Percentiles rank a stretch among this genome's conserved stretches.
These are phyloP conservation scores for Phoxinus phoxinus DNA, from an alignment of 2,113 vertebrate species.

Conservation along the genomic window DNA sequence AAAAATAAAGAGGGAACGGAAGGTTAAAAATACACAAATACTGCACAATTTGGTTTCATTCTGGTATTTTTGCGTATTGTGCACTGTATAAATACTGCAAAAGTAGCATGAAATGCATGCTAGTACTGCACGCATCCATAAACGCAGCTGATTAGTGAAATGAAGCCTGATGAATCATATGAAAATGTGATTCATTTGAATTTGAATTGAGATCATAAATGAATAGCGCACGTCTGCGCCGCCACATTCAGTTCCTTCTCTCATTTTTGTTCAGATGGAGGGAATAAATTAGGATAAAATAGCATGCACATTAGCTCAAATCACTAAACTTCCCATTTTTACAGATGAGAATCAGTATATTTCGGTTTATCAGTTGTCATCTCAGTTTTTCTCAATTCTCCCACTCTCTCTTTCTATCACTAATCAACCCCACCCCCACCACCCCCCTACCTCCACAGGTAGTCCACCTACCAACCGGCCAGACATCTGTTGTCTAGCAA, in stretches of 20 bases:
- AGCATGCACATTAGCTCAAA: slow-evolving; percentile 6
- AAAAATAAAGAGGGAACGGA: not conserved
- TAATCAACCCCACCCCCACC: slow-evolving; percentile 26
- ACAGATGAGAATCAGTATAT: not conserved
- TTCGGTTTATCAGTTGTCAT: not conserved
- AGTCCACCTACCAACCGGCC: slow-evolving; percentile 71
- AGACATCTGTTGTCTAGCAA: slow-evolving; percentile 84
- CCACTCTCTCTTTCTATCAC: slow-evolving; percentile 4
- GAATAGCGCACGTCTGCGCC: slow-evolving; percentile 5
- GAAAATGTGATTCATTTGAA: slow-evolving; percentile 23
- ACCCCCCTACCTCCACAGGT: slow-evolving; percentile 74
- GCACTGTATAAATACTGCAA: not conserved
- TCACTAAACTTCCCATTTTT: not conserved
- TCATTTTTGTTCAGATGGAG: not conserved
- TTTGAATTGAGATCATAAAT: slow-evolving; percentile 23
- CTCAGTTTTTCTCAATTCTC: not conserved
- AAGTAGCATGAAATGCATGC: not conserved
- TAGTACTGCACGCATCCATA: not conserved
- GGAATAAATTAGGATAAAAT: slow-evolving; percentile 25
- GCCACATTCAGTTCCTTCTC: slow-evolving; percentile 1
- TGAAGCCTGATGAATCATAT: slow-evolving; percentile 21
- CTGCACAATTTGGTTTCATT: not conserved
- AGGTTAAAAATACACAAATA: not conserved
- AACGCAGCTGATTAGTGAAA: slow-evolving; percentile 20
- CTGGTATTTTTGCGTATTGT: not conserved